Evolutionary conservation across 2,797 vertebrate genomes (phyloP), one percentile per base, ranked within the genome.

Genomic region (Discoglossus pictus): DNA sequence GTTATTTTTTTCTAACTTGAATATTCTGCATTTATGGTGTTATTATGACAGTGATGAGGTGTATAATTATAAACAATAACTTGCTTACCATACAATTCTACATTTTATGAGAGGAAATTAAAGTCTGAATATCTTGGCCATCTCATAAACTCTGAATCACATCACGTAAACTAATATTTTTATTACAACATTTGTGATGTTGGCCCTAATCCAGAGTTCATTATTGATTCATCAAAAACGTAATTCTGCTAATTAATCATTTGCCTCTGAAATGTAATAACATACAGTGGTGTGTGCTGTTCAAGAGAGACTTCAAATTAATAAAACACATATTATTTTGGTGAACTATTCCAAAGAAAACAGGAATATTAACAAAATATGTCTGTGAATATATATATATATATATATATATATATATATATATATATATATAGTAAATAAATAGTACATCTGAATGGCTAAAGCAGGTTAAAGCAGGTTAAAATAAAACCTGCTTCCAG

Each of bases 61-160:
- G 65, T 64, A 59, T 71, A 71, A 71, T 71, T 71, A 71, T 71
- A 71, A 71, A 64, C 68, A 71, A 71, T 65, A 64, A 51, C 46
- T 65, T 71, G 68, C 68, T 71, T 71, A 71, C 53, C 25, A 48
- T 43, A 61, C 68, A 71, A 35, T 71, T 71, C 68, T 59, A 24
- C 6, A 34, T 51, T 52, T 71, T 71, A 65, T 59, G 68, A 59
- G 64, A 44, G 60, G 61, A 39, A 71, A 71, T 71, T 71, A 71
- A 71, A 65, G 65, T 64, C 52, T 36, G 61, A 64, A 44, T 59
- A 44, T 27, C 20, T 65, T 58, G 39, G 38, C 61, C 65, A 34
- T 68, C 27, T 59, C 44, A 38, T 71, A 71, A 71, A 65, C 44
- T 35, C 36, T 24, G 43, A 64, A 47, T 43, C 53, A 46, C 53